These are phyloP conservation scores for Myripristis murdjan DNA, from an alignment of 2,797 vertebrate species.

Conservation along the genomic window DNA sequence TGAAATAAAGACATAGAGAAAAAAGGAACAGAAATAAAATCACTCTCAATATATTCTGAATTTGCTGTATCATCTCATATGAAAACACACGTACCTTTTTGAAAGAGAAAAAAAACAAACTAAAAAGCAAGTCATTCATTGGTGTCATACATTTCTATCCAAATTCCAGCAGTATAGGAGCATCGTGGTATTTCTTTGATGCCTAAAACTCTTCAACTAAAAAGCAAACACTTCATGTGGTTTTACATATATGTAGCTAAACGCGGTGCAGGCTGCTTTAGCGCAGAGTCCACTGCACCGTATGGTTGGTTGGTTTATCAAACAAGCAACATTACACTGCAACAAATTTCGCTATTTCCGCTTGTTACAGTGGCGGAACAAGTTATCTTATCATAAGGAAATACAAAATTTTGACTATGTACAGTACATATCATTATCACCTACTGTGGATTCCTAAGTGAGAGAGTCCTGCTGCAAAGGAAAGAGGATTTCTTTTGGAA, in stretches of 20 bases:
- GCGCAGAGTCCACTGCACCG: constrained; percentile 44
- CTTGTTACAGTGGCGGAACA: constrained; percentile 57
- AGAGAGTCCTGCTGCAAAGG: constrained; percentile 50
- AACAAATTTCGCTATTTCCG: constrained; percentile 38
- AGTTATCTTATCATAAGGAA: constrained; percentile 69
- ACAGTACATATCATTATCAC: constrained; percentile 70
- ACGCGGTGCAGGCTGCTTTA: constrained; percentile 49
- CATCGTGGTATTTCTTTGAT: constrained; percentile 39
- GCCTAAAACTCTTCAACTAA: constrained; percentile 56
- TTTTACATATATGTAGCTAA: constrained; percentile 41
- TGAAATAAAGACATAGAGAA: constrained; percentile 60
- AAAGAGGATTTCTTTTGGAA: constrained; percentile 32
- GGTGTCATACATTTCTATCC: constrained; percentile 82
- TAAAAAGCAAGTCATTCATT: constrained; percentile 83
- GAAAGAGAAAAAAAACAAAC: constrained; percentile 71
- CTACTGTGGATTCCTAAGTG: constrained; percentile 49
- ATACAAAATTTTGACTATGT: constrained; percentile 82
- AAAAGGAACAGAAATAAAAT: constrained; percentile 48
- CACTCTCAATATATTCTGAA: constrained; percentile 73
- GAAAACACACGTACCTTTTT: constrained; percentile 71
- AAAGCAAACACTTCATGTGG: constrained; percentile 55
- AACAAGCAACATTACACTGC: constrained; percentile 48
- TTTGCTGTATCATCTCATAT: constrained; percentile 71
- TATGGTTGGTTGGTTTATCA: constrained; percentile 27
- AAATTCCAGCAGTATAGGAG: constrained; percentile 75